Evolutionary conservation across 2,113 vertebrate genomes (phyloP).

Genomic region (Cyprinus carpio): DNA sequence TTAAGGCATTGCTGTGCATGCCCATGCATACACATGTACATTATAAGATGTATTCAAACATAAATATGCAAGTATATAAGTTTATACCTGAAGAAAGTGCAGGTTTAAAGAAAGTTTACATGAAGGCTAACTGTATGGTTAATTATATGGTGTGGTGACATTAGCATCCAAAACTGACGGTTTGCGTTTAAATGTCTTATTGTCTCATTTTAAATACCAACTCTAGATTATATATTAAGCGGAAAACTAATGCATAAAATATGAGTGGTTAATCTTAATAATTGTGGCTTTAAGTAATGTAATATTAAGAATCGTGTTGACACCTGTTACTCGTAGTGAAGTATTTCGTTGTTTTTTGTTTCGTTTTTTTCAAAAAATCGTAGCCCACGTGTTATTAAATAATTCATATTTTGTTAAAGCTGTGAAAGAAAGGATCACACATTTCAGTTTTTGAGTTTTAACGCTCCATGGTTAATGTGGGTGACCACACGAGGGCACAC

Average conservation of each 20-base stretch:
- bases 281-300: not conserved
- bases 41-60: not conserved
- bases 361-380: not conserved
- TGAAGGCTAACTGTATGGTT: not conserved
- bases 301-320: not conserved
- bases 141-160: not conserved
- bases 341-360: not conserved
- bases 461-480: not conserved
- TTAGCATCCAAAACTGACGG: not conserved
- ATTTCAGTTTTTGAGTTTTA: not conserved
- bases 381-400: not conserved
- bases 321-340: no score
- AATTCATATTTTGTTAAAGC: not conserved
- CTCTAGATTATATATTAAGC: not conserved
- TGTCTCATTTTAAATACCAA: not conserved
- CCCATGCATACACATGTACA: not conserved
- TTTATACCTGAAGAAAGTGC: not conserved
- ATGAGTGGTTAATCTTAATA: not conserved
- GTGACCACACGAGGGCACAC: conserved; percentile 43
- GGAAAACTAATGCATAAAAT: not conserved
- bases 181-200: not conserved
- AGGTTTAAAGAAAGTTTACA: not conserved
- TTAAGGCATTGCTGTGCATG: not conserved
- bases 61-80: not conserved
- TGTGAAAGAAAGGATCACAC: not conserved